phyloP scores from a whole-genome alignment of 2,113 vertebrate species.

The Mesoclemmys tuberculata region DNA sequence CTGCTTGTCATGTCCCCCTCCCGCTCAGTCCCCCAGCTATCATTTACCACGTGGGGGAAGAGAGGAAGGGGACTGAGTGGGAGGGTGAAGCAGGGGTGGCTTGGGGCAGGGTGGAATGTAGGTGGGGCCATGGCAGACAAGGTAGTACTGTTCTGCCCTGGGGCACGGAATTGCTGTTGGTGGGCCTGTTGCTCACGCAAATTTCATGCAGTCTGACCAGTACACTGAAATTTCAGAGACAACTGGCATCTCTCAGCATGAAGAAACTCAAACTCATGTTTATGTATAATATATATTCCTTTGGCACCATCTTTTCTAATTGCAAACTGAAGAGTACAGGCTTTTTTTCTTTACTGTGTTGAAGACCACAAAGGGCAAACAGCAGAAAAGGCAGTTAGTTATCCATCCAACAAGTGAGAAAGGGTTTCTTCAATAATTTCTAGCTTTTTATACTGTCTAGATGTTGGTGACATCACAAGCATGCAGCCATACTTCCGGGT shows the following conservation, averaged over 20 bases:
- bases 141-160: too few relatives aligned
- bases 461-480: background rate
- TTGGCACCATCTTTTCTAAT: background rate
- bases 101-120: too few relatives aligned
- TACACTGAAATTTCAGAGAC: constrained; percentile 17
- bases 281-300: background rate
- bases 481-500: background rate
- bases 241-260: background rate
- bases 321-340: background rate
- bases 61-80: too few relatives aligned
- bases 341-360: background rate
- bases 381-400: background rate
- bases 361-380: background rate
- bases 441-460: background rate
- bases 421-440: background rate
- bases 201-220: background rate
- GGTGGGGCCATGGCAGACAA: too few relatives aligned
- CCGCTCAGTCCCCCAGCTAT: too few relatives aligned
- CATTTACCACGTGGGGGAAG: too few relatives aligned
- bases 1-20: too few relatives aligned
- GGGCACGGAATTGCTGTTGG: too few relatives aligned
- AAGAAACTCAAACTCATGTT: background rate
- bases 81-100: too few relatives aligned
- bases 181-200: background rate
- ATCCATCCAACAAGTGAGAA: background rate